Conservation (phyloP, 2,888 invertebrate species). For the Cryptosula pallasiana region DNA sequence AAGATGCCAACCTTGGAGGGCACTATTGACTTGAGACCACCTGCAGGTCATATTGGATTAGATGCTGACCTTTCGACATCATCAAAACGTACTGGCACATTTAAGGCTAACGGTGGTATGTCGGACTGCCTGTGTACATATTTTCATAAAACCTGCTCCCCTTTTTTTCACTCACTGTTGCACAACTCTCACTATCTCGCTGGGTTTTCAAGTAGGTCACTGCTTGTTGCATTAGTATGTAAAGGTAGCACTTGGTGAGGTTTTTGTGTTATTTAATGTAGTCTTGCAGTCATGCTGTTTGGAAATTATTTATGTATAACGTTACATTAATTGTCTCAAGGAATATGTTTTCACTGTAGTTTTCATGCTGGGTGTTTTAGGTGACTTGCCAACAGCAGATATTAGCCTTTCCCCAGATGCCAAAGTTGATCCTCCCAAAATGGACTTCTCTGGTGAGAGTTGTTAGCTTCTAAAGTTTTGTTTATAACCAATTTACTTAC, state of each 20-base stretch:
- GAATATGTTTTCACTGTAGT: neutral
- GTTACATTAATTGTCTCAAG: too few relatives aligned
- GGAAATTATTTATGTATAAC: neutral
- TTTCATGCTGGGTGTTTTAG: neutral
- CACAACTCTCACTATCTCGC: too few relatives aligned
- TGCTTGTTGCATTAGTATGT: neutral
- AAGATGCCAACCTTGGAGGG: conserved; percentile 1
- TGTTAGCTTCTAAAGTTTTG: too few relatives aligned
- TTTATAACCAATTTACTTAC: too few relatives aligned
- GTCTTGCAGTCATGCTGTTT: neutral
- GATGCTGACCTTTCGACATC: neutral
- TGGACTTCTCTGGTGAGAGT: too few relatives aligned
- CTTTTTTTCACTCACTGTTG: too few relatives aligned
- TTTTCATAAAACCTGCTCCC: too few relatives aligned
- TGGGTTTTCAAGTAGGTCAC: neutral
- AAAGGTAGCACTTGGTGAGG: neutral
- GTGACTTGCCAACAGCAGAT: neutral
- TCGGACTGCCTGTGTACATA: neutral
- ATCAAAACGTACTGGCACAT: neutral
- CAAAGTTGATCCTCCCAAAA: too few relatives aligned
- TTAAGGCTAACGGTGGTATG: neutral
- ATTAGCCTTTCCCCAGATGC: neutral
- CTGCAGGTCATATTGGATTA: neutral
- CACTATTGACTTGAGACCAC: neutral
- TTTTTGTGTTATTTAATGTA: neutral